Conservation (phyloP, 2,113 vertebrate genomes). For the Gnathonemus longibarbis region DNA sequence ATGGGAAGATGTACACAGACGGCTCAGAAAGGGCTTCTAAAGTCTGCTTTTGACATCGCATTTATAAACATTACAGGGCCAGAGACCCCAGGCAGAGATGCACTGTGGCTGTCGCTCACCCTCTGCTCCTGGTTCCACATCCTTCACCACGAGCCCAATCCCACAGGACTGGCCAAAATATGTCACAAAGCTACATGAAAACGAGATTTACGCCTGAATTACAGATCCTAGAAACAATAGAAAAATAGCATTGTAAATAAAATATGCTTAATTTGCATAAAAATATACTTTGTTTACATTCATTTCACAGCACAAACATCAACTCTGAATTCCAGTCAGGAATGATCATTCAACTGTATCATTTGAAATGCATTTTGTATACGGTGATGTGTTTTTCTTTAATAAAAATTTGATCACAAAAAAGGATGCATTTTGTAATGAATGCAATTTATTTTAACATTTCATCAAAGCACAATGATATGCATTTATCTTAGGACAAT, state of each 20-base stretch:
- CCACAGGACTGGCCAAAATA: neutral
- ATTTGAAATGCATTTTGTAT: neutral
- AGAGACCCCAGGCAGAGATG: neutral
- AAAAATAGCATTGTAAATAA: neutral
- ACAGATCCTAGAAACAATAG: neutral
- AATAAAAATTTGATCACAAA: too few relatives aligned
- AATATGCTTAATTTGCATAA: neutral
- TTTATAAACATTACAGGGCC: conserved; percentile 64
- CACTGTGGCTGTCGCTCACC: neutral
- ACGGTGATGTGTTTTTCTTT: too few relatives aligned
- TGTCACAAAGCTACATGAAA: neutral
- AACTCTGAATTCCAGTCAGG: neutral
- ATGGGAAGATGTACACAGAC: conserved; percentile 41
- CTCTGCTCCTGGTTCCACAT: neutral
- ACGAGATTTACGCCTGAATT: neutral
- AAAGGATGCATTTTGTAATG: too few relatives aligned
- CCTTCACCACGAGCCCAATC: neutral
- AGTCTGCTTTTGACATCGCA: conserved; percentile 62
- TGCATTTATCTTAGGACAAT: neutral
- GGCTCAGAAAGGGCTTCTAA: conserved; percentile 48
- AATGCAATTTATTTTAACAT: neutral
- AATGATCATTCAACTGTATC: neutral
- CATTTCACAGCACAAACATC: neutral
- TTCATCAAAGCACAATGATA: neutral
- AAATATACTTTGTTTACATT: too few relatives aligned